Evolutionary conservation across 1,140 invertebrate species (phyloP).

Genomic region (Metaphire vulgaris): DNA sequence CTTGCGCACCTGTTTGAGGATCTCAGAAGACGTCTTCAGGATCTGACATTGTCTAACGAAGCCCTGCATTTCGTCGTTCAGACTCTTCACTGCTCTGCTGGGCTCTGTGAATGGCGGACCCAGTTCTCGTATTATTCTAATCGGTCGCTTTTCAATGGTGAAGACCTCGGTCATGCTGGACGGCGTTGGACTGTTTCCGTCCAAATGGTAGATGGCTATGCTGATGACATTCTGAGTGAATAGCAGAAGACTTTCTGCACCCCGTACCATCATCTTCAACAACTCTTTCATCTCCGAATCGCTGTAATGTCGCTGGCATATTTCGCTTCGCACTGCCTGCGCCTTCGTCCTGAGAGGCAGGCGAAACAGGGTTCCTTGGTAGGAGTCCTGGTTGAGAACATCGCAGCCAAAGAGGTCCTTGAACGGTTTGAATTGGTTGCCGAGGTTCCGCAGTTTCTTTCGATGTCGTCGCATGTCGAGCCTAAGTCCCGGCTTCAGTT

Average conservation of each 20-base stretch:
- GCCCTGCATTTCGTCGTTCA: neutral
- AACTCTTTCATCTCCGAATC: slow-evolving; percentile 36
- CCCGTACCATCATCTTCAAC: slow-evolving; percentile 36
- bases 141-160: slow-evolving; percentile 22
- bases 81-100: neutral
- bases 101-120: neutral
- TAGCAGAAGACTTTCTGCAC: slow-evolving; percentile 38
- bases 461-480: slow-evolving; percentile 36
- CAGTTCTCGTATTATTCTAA: slow-evolving; percentile 28
- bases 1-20: neutral
- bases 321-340: slow-evolving; percentile 40
- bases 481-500: slow-evolving; percentile 37
- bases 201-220: slow-evolving; percentile 40
- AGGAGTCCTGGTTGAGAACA: slow-evolving; percentile 18
- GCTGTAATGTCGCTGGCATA: slow-evolving; percentile 36
- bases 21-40: neutral
- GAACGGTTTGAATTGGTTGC: slow-evolving; percentile 42
- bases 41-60: neutral
- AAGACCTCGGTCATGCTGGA: slow-evolving; percentile 19
- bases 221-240: slow-evolving; percentile 45
- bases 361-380: slow-evolving; percentile 43
- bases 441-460: slow-evolving; percentile 31
- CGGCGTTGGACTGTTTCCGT: neutral
- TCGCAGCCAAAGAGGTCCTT: slow-evolving; percentile 37
- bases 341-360: slow-evolving; percentile 37